A percentile compares a stretch with the other conserved stretches of the same genome.
These are phyloP conservation scores for Caracal caracal DNA, from an alignment of 2,113 vertebrate species.

Conservation along the genomic window DNA sequence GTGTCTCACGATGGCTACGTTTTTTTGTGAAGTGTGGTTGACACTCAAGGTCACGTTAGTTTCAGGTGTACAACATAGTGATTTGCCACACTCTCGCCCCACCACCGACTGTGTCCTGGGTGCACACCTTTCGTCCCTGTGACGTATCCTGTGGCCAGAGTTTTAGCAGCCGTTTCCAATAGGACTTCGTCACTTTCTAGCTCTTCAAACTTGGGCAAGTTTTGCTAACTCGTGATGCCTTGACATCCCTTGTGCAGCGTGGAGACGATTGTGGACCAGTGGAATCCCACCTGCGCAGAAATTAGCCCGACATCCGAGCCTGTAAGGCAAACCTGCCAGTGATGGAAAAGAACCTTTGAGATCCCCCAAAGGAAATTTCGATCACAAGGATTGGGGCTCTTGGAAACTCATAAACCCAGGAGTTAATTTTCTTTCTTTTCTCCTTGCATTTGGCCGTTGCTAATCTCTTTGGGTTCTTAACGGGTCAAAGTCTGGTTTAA, in stretches of 20 bases:
- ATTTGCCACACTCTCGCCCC: no score
- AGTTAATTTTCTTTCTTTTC: background rate
- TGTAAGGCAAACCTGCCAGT: no score
- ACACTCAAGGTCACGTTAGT: no score
- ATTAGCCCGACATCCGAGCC: background rate
- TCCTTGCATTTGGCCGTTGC: background rate
- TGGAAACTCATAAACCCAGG: background rate
- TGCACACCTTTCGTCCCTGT: background rate
- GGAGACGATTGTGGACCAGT: background rate
- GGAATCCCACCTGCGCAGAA: no score
- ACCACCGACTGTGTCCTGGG: no score
- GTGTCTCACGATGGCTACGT: background rate
- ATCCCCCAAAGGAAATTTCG: background rate
- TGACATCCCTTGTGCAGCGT: fast-evolving
- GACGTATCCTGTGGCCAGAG: background rate
- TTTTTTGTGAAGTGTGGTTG: no score
- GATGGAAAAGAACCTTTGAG: background rate
- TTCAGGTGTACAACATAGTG: no score
- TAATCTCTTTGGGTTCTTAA: background rate
- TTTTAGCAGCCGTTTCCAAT: background rate
- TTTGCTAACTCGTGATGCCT: background rate
- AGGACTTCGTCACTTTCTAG: background rate
- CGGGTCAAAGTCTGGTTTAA: background rate
- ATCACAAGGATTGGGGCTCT: background rate
- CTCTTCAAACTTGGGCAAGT: background rate